Conservation (phyloP, 2,113 vertebrate species). For the Narcine bancroftii region DNA sequence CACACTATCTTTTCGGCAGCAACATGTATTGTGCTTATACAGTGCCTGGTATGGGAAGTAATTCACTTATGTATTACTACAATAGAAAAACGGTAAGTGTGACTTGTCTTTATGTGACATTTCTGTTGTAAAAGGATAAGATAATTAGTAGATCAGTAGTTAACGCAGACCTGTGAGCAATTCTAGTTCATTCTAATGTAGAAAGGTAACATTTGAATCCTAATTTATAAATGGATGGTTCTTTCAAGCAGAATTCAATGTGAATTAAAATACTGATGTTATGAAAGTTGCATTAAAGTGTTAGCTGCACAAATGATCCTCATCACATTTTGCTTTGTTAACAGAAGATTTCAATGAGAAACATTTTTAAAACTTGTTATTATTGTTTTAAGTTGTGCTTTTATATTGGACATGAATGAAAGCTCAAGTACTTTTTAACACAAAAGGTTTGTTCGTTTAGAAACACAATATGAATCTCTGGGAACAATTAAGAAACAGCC, state of each 20-base stretch:
- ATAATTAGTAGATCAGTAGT: not conserved
- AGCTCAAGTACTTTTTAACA: conserved; percentile 25
- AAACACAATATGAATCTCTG: conserved; percentile 64
- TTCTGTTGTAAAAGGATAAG: not conserved
- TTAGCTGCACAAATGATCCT: not conserved
- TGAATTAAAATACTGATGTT: not conserved
- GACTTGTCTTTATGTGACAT: conserved; percentile 9
- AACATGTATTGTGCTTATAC: conserved; percentile 95
- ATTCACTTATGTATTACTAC: conserved; percentile 97
- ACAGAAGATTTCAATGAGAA: not conserved
- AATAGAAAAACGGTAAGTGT: conserved; percentile 93
- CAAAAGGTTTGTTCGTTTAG: conserved; percentile 43
- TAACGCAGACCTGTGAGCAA: not conserved
- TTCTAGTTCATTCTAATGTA: conserved; percentile 13
- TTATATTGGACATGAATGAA: not conserved
- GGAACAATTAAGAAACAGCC: conserved; percentile 67
- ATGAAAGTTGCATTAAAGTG: not conserved
- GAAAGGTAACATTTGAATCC: not conserved
- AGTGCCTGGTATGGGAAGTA: conserved; percentile 89
- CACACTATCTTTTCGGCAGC: conserved; percentile 49
- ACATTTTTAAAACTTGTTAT: not conserved
- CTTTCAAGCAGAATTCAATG: not conserved
- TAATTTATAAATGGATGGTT: not conserved
- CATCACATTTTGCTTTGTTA: not conserved
- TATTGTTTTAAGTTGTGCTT: not conserved